These are phyloP conservation scores for Oryzias curvinotus DNA, from an alignment of 2,113 vertebrate species.

Conservation along the genomic window DNA sequence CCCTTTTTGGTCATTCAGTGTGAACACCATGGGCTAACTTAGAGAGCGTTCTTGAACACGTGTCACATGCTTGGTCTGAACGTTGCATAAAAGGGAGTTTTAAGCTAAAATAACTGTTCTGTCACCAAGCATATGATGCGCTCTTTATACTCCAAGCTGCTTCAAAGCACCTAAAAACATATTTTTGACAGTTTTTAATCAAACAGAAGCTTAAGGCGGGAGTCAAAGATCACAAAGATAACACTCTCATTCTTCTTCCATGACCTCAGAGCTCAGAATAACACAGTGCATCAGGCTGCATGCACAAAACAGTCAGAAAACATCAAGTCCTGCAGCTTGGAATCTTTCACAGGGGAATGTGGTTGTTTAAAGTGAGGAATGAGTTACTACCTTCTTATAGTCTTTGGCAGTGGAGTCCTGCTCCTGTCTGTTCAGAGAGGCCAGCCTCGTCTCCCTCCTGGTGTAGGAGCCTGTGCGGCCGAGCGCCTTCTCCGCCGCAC, in stretches of 20 bases:
- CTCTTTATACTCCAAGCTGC: too few relatives aligned
- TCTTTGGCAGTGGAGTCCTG: conserved; percentile 83
- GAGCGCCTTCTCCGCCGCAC: conserved; percentile 77
- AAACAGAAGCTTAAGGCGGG: too few relatives aligned
- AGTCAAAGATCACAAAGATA: too few relatives aligned
- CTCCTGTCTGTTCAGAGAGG: conserved; percentile 71
- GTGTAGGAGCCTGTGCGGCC: conserved; percentile 83
- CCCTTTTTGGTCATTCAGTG: too few relatives aligned
- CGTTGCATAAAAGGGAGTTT: too few relatives aligned
- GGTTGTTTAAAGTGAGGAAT: not conserved
- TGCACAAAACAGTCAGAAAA: not conserved
- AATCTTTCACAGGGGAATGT: not conserved
- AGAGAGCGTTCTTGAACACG: too few relatives aligned
- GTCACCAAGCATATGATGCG: too few relatives aligned
- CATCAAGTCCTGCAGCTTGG: not conserved
- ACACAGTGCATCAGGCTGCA: not conserved
- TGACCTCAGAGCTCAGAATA: not conserved
- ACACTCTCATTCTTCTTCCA: not conserved
- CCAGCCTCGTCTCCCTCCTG: conserved; percentile 86
- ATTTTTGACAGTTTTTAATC: too few relatives aligned
- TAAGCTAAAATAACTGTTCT: too few relatives aligned
- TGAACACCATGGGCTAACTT: too few relatives aligned
- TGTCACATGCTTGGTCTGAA: too few relatives aligned
- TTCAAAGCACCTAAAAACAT: too few relatives aligned
- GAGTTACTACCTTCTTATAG: conserved; percentile 85